These are phyloP conservation scores for Steromphala cineraria DNA, from an alignment of 2,888 invertebrate genomes.

Conservation along the genomic window DNA sequence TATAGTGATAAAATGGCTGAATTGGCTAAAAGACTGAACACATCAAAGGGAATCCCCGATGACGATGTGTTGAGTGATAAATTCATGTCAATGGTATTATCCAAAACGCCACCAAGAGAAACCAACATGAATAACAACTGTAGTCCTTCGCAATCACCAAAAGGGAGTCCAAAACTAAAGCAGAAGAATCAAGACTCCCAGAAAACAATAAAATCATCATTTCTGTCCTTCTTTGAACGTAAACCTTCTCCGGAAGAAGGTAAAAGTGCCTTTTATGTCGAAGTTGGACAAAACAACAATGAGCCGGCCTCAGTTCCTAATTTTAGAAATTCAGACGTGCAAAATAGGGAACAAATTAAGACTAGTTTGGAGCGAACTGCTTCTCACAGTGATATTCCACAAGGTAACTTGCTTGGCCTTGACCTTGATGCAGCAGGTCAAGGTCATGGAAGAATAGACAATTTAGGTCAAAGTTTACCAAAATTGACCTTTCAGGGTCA, in stretches of 20 bases:
- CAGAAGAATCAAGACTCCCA: slow-evolving; percentile 36
- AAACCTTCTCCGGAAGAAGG: slow-evolving; percentile 57
- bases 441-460: neutral
- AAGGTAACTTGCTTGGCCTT: slow-evolving; percentile 50
- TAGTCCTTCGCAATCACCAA: slow-evolving; percentile 45
- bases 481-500: neutral
- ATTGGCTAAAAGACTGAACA: slow-evolving; percentile 50
- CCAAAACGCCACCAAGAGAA: slow-evolving; percentile 42
- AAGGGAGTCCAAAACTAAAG: slow-evolving; percentile 40
- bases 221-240: slow-evolving; percentile 63
- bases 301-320: neutral
- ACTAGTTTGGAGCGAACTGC: slow-evolving; percentile 24
- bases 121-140: slow-evolving; percentile 37
- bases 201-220: slow-evolving; percentile 51
- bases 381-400: slow-evolving; percentile 25
- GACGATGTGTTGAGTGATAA: slow-evolving; percentile 47
- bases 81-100: slow-evolving; percentile 51
- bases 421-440: slow-evolving; percentile 37
- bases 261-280: slow-evolving; percentile 62
- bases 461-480: neutral
- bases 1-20: slow-evolving; percentile 55
- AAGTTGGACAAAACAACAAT: slow-evolving; percentile 30
- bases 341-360: neutral
- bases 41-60: slow-evolving; percentile 30
- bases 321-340: neutral